A percentile compares a stretch with the other conserved stretches of the same genome.
Conservation (phyloP, 1,140 invertebrate species). For the Calephelis virginiensis region DNA sequence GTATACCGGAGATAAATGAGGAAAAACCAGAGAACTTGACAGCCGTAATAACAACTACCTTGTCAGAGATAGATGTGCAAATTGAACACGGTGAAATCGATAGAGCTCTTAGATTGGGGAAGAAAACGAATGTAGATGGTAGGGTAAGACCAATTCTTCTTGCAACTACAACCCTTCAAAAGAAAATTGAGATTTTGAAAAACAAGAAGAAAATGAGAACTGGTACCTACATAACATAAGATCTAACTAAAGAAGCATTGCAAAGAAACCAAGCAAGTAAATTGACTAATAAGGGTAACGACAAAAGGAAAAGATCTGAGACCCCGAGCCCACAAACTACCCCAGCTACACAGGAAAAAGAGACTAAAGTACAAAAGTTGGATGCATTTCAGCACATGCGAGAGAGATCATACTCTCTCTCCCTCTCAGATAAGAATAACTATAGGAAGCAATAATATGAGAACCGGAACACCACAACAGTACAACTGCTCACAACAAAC, state of each 20-base stretch:
- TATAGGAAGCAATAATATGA: neutral
- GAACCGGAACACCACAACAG: neutral
- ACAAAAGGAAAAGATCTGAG: conserved; percentile 14
- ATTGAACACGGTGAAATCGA: conserved; percentile 16
- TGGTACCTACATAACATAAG: conserved; percentile 18
- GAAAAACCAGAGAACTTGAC: conserved; percentile 18
- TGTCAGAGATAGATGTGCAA: conserved; percentile 10
- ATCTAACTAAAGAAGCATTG: conserved; percentile 18
- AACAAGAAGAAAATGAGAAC: conserved; percentile 27
- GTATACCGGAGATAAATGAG: conserved; percentile 23
- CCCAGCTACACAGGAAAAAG: neutral
- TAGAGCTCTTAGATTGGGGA: conserved; percentile 26
- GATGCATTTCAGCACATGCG: conserved; percentile 4
- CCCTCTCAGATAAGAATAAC: neutral
- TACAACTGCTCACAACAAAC: neutral
- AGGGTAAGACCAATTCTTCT: conserved; percentile 27
- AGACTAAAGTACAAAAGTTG: neutral
- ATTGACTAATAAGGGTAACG: neutral
- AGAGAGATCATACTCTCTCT: neutral
- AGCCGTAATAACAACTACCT: conserved; percentile 1
- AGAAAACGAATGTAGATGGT: conserved; percentile 15
- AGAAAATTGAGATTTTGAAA: conserved; percentile 28
- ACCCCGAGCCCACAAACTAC: neutral
- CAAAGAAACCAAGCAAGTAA: conserved; percentile 14
- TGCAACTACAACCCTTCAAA: conserved; percentile 21